Evolutionary conservation across 2,113 vertebrate species (phyloP).

Genomic region (Uria lomvia): DNA sequence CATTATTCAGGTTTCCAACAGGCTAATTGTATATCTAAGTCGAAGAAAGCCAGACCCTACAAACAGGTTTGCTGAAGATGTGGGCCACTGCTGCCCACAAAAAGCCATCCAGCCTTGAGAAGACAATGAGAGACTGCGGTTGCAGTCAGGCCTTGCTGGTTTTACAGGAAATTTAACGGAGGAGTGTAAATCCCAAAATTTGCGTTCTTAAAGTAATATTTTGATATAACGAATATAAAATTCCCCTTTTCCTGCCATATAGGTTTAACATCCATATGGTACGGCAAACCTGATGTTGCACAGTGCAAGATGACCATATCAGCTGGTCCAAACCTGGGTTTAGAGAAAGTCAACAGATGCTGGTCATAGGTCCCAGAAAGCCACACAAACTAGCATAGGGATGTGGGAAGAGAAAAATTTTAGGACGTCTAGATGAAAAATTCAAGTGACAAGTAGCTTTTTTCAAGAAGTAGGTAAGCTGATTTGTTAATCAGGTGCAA

Average conservation of each 20-base stretch:
- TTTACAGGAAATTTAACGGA: not conserved
- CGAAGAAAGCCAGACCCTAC: not conserved
- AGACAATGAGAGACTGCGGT: not conserved
- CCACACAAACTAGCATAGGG: not conserved
- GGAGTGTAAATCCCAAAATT: not conserved
- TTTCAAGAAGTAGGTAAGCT: not conserved
- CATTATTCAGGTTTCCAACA: not conserved
- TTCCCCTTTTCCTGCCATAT: not conserved
- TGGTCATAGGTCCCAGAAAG: not conserved
- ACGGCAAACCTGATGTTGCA: not conserved
- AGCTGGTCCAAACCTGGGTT: not conserved
- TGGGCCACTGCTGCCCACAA: not conserved
- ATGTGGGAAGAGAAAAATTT: not conserved
- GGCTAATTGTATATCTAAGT: not conserved
- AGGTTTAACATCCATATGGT: not conserved
- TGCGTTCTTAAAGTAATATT: not conserved
- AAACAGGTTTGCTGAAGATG: not conserved
- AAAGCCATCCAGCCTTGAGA: not conserved
- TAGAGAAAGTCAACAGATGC: not conserved
- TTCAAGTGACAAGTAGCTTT: not conserved
- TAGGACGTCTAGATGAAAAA: not conserved
- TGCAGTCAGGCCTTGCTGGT: not conserved
- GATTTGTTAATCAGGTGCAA: not conserved
- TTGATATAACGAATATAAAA: not conserved
- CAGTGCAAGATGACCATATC: accelerated